Evolutionary conservation across 30 jellyfish, hydroid and myxozoan genomes (phyloP).

Genomic region (Aurelia sp.): DNA sequence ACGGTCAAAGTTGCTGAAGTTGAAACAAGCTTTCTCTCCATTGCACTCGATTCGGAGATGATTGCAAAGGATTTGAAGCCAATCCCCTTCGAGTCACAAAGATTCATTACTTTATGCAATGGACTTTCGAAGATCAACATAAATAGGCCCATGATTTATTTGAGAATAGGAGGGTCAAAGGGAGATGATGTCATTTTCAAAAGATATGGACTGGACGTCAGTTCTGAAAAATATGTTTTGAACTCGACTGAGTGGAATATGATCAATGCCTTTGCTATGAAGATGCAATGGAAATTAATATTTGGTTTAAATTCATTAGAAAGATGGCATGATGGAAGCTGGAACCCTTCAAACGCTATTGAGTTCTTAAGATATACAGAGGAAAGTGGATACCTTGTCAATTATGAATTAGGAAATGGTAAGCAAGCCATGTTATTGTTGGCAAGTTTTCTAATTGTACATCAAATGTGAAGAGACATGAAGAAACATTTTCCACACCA

Average conservation of each 20-base stretch:
- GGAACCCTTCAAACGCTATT: slow-evolving; percentile 86
- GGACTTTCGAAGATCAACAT: slow-evolving; percentile 47
- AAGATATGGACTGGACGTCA: slow-evolving; percentile 43
- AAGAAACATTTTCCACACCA: too few relatives aligned
- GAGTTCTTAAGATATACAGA: slow-evolving; percentile 60
- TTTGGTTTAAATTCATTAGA: slow-evolving; percentile 74
- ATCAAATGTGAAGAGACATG: too few relatives aligned
- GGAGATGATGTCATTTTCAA: slow-evolving; percentile 66
- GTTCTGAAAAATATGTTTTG: slow-evolving; percentile 33
- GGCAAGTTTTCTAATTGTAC: too few relatives aligned
- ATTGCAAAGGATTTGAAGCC: slow-evolving; percentile 34
- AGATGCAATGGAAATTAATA: slow-evolving; percentile 76
- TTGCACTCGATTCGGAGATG: slow-evolving; percentile 62
- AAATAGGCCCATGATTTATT: slow-evolving; percentile 60
- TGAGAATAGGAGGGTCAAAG: slow-evolving; percentile 81
- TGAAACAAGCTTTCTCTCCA: slow-evolving; percentile 66
- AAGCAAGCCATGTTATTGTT: not conserved
- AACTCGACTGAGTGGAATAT: slow-evolving; percentile 77
- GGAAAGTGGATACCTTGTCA: slow-evolving; percentile 68
- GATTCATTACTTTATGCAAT: slow-evolving; percentile 55
- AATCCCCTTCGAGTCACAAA: slow-evolving; percentile 44
- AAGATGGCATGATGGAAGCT: slow-evolving; percentile 75
- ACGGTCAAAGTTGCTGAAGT: slow-evolving; percentile 53
- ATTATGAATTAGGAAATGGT: slow-evolving; percentile 89
- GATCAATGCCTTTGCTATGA: slow-evolving; percentile 44